Evolutionary conservation across 2,113 vertebrate species (phyloP), one percentile per base, ranked within the genome.

Genomic region (Aptenodytes forsteri): DNA sequence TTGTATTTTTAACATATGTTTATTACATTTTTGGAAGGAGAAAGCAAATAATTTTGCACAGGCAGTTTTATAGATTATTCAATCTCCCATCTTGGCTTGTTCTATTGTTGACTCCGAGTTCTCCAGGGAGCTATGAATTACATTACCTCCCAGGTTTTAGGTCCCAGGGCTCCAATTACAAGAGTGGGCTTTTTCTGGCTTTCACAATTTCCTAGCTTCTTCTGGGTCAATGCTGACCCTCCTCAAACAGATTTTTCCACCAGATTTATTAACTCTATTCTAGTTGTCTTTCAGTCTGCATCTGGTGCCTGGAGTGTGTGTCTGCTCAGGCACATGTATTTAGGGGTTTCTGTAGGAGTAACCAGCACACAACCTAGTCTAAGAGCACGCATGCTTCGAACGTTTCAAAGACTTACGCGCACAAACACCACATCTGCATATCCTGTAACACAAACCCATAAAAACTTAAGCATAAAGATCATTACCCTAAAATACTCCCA

Each of bases 61-160:
- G 55, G 61, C 25, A 77, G 58, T n/a, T 91, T 93, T 88, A 92
- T 27, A 78, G 84, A 96, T 94, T 90, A 94, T 95, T 97, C 58
- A 87, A 0, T 92, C 73, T 95, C 79, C 86, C 36, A 49, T 46
- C 66, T 81, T 82, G 77, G 91, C 82, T 79, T 62, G 46, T 38
- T 92, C 79, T 79, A 7, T 50, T 50, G 49, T 16, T 77, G 94
- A 93, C 44, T 88, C 84, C 2, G 40, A 96, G 75, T 17, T 96
- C 87, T 97, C 84, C 50, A 81, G 49, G 6, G 13, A 96, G 72
- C 77, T 84, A 73, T 23, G 12, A 96, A 97, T 96, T 95, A 82
- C 50, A 90, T 81, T 96, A 93, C 73, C 46, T 94, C 91, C 90
- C 66, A 71, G 50, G 50, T 92, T 92, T 73, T 58, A 21, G 21